Conservation (phyloP, 2,797 vertebrate genomes). For the Perodicticus potto region DNA sequence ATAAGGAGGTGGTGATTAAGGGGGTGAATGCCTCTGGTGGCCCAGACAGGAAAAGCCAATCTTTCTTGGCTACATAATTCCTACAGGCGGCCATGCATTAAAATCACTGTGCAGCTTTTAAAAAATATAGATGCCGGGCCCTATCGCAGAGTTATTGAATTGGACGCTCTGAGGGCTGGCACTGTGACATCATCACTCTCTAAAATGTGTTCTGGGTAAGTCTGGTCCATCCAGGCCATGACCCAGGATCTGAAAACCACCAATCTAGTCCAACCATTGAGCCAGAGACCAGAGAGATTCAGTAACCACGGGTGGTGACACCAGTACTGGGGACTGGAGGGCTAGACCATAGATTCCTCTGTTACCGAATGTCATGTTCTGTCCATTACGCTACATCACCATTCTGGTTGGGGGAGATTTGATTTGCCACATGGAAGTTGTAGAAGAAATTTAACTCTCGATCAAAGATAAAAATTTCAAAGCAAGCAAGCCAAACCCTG, state of each 20-base stretch:
- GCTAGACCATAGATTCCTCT: not conserved
- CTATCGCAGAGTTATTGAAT: not conserved
- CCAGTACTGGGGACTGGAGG: not conserved
- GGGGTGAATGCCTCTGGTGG: not conserved
- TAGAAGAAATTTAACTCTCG: not conserved
- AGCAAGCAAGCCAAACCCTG: not conserved
- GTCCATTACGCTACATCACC: accelerated
- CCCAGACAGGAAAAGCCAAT: not conserved
- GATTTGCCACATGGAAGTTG: not conserved
- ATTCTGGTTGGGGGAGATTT: not conserved
- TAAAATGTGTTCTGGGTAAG: not conserved
- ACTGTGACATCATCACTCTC: not conserved
- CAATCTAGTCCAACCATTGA: not conserved
- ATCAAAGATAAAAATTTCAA: not conserved
- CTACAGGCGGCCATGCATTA: not conserved
- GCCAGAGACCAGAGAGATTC: not conserved
- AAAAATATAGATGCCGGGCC: not conserved
- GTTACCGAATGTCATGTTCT: accelerated
- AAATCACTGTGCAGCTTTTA: not conserved
- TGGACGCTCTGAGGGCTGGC: not conserved
- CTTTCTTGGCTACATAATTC: not conserved
- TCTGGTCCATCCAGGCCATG: not conserved
- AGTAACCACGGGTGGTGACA: accelerated
- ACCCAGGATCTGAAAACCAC: not conserved
- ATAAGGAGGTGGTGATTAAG: not conserved